These are phyloP conservation scores for Vombatus ursinus DNA, from an alignment of 2,113 vertebrate species.

Conservation along the genomic window DNA sequence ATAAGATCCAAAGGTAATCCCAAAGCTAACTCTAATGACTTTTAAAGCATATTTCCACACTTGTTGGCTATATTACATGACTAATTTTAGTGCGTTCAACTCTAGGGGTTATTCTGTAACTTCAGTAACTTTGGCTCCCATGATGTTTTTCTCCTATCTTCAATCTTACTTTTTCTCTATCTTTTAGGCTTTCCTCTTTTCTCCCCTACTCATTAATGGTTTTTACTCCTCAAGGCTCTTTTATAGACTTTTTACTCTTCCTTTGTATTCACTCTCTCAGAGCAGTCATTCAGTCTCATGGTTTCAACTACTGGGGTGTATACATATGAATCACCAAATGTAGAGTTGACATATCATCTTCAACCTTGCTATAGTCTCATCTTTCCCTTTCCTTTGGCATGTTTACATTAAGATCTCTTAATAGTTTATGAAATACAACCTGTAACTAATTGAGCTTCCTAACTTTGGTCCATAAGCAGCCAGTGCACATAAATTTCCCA, in stretches of 20 bases:
- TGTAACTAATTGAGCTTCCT: not conserved
- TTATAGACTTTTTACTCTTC: not conserved
- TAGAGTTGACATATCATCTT: not conserved
- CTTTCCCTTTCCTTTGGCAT: not conserved
- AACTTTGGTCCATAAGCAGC: not conserved
- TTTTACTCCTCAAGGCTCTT: not conserved
- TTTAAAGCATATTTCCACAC: constrained; percentile 2
- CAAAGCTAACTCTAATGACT: not conserved
- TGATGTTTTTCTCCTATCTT: no score
- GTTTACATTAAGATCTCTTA: not conserved
- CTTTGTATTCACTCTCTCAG: no score
- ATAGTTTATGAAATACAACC: not conserved
- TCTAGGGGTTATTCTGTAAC: not conserved
- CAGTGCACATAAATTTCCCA: not conserved
- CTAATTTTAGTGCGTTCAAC: not conserved
- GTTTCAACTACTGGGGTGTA: not conserved
- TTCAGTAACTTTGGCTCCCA: not conserved
- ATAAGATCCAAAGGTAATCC: not conserved
- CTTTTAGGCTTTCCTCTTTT: not conserved
- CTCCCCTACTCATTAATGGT: not conserved
- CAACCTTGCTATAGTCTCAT: not conserved
- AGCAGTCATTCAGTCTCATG: not conserved
- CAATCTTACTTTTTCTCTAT: not conserved
- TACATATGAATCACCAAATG: not conserved
- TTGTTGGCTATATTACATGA: not conserved